Conservation (phyloP, 1,140 invertebrate species). For the Bombyx mandarina region DNA sequence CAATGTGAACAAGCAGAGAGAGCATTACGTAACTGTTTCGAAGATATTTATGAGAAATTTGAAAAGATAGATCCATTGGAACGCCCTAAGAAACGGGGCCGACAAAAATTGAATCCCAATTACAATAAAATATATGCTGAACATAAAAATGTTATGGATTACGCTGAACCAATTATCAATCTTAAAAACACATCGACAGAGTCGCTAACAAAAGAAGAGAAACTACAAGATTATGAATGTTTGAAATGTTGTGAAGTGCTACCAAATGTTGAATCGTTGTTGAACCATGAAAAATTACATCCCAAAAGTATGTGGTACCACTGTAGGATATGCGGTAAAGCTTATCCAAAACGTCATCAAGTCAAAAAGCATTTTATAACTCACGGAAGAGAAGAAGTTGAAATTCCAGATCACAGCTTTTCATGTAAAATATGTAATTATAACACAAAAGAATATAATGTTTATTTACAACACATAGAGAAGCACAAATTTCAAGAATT, state of each 20-base stretch:
- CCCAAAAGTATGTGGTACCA: constrained; percentile 54
- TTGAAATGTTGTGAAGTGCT: constrained; percentile 50
- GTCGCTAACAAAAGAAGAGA: constrained; percentile 15
- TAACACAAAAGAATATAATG: constrained; percentile 19
- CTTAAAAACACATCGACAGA: constrained; percentile 35
- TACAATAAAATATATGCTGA: constrained; percentile 39
- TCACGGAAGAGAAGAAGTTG: not conserved
- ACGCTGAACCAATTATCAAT: constrained; percentile 50
- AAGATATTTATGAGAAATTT: constrained; percentile 51
- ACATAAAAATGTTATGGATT: constrained; percentile 46
- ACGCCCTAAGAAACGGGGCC: constrained; percentile 38
- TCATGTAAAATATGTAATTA: constrained; percentile 38
- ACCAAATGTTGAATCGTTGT: constrained; percentile 32
- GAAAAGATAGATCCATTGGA: constrained; percentile 50
- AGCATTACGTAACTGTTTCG: constrained; percentile 49
- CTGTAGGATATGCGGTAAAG: constrained; percentile 50
- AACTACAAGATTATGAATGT: constrained; percentile 42
- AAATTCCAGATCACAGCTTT: constrained; percentile 15
- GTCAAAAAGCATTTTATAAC: constrained; percentile 35
- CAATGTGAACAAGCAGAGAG: constrained; percentile 51
- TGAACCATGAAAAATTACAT: constrained; percentile 51
- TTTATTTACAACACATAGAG: constrained; percentile 52
- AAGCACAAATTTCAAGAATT: constrained; percentile 56
- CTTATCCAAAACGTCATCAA: constrained; percentile 39
- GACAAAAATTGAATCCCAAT: constrained; percentile 48